Conservation (phyloP, 64 coral and sea anemone genomes). For the Acropora yongei region DNA sequence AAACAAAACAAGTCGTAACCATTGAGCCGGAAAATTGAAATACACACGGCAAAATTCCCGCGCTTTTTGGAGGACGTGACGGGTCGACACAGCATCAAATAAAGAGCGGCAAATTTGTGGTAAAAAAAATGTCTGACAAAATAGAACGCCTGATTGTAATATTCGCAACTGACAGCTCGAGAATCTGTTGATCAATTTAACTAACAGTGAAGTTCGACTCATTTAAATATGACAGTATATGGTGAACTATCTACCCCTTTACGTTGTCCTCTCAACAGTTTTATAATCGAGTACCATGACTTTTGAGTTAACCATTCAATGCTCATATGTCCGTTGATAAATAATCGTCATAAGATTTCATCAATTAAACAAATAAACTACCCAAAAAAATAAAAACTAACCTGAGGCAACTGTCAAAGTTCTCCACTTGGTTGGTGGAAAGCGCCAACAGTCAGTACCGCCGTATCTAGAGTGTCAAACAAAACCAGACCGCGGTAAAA, state of each 20-base stretch:
- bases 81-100: background rate
- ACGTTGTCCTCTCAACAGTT: background rate
- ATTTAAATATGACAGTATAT: background rate
- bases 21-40: too few species aligned
- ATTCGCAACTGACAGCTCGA: background rate
- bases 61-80: too few species aligned
- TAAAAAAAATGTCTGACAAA: conserved; percentile 16
- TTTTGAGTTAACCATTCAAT: background rate
- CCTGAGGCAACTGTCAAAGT: conserved; percentile 1
- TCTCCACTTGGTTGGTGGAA: background rate
- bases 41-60: too few species aligned
- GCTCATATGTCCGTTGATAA: background rate
- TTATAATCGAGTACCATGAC: background rate
- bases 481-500: background rate
- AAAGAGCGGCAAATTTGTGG: conserved; percentile 5
- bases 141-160: background rate
- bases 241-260: background rate
- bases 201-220: background rate
- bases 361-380: conserved; percentile 13
- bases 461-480: background rate
- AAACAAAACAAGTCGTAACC: background rate
- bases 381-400: background rate
- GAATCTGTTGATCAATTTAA: conserved; percentile 5
- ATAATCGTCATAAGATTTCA: conserved; percentile 6
- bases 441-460: background rate